Base-by-base conservation (phyloP, 2,797 vertebrate species). In the Philypnodon macrostomus region DNA sequence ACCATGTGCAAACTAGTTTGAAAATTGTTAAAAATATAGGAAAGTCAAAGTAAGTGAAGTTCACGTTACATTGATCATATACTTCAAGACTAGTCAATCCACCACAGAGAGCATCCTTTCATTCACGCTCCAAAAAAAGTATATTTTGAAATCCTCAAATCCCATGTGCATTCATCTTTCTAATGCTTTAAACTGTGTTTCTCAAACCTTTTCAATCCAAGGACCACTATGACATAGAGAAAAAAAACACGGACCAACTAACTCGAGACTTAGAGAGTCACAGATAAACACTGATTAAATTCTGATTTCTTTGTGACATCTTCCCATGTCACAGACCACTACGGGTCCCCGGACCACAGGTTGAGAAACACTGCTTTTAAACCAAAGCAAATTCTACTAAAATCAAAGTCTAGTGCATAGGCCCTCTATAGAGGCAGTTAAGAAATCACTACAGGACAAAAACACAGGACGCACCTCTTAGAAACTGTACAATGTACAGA, bases 1-100 rank as follows among this genome's bases (percentile, higher is more conserved):
- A n/a, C n/a, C n/a, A 59, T 71, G 77, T 83, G 73, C 77, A 83
- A 82, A 81, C 70, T 61, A 75, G 55, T 66, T 64, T 17, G 58
- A 66, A 46, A 17, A 68, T 66, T 27, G 54, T 32, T 63, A 49
- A 16, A 53, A 64, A 54, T 35, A 60, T 50, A 51, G 38, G 31
- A 63, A 70, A 52, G 37, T 67, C 35, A 64, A 69, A 70, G 57
- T 8, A 30, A 48, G 37, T 64, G 31, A 62, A 60, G 65, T 27
- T 4, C 58, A 50, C 30, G 29, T 61, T 73, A 63, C 14, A 65
- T 38, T 32, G 45, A 74, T 41, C 31, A 54, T 48, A 47, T 64
- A 55, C 65, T 70, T 65, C 21, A 1, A 14, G 38, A 58, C 45
- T 67, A 7, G 4, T 15, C 21, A 27, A 11, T 26, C 39, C 39